Conservation (phyloP, 1,140 invertebrate species). For the Drosophila setifemur region DNA sequence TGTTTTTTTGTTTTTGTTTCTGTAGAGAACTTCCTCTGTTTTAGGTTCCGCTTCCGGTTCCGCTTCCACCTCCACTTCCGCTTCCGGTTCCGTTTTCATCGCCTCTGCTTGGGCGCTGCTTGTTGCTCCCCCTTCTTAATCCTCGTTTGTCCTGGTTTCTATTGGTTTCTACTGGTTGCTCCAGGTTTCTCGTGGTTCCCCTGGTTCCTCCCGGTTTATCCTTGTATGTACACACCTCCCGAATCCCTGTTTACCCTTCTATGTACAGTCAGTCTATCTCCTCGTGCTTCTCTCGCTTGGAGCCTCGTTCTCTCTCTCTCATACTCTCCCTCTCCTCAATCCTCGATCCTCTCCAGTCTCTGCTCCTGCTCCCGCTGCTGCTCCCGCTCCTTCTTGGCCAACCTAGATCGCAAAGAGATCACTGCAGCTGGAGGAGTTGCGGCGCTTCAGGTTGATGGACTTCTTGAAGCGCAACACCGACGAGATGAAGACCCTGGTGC, state of each 20-base stretch:
- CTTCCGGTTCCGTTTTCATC: background rate
- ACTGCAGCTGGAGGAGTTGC: conserved; percentile 77
- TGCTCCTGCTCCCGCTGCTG: background rate
- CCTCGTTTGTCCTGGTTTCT: background rate
- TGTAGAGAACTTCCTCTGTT: background rate
- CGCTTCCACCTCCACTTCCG: no score
- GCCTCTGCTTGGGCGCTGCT: background rate
- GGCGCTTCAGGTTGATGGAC: conserved; percentile 60
- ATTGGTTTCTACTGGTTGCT: background rate
- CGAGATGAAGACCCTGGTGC: conserved; percentile 70
- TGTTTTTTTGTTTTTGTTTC: background rate
- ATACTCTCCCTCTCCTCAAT: background rate
- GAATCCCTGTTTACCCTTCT: background rate
- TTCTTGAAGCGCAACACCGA: conserved; percentile 78
- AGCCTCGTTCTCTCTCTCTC: background rate
- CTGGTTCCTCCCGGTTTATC: background rate
- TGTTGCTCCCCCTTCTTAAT: background rate
- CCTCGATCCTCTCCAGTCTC: no score
- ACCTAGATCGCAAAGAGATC: conserved; percentile 81
- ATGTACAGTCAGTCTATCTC: conserved; percentile 45
- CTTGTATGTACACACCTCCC: background rate
- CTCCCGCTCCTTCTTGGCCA: background rate
- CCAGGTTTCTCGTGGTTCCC: background rate
- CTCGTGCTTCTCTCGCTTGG: background rate
- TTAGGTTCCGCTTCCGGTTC: background rate